Evolutionary conservation across 2,113 vertebrate species (phyloP).

Genomic region (Notothenia rossii): DNA sequence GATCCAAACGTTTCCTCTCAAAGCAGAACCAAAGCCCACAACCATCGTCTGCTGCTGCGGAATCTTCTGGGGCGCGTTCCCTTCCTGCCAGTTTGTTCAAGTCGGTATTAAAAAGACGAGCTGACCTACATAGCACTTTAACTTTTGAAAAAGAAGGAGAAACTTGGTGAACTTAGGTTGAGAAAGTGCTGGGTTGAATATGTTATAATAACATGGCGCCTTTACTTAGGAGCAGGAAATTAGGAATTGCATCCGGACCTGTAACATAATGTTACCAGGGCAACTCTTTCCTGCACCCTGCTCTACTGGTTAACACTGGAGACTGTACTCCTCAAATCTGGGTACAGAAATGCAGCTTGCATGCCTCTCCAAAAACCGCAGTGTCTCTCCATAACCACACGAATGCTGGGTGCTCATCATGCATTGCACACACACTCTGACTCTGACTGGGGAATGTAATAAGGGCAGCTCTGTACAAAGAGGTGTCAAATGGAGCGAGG

Average conservation of each 20-base stretch:
- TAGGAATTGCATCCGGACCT: conserved; percentile 4
- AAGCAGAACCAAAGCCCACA: conserved; percentile 80
- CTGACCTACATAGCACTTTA: conserved; percentile 81
- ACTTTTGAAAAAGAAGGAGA: conserved; percentile 54
- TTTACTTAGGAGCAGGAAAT: conserved; percentile 40
- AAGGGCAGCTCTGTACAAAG: conserved; percentile 60
- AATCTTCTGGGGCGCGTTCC: conserved; percentile 72
- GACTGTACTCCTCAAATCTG: conserved; percentile 13
- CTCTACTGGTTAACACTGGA: conserved; percentile 25
- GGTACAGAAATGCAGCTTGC: conserved; percentile 42
- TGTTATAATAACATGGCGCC: conserved; percentile 23
- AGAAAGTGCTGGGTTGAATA: conserved; percentile 32
- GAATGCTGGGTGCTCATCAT: conserved; percentile 39
- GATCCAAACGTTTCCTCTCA: conserved; percentile 78
- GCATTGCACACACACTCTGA: conserved; percentile 32
- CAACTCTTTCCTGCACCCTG: neutral
- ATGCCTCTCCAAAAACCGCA: conserved; percentile 55
- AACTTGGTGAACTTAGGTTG: conserved; percentile 74
- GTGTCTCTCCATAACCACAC: conserved; percentile 44
- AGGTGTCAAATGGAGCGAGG: conserved; percentile 68
- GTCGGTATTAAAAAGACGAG: conserved; percentile 75
- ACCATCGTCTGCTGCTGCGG: conserved; percentile 65
- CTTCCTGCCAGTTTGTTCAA: conserved; percentile 81
- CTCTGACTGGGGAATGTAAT: conserved; percentile 49
- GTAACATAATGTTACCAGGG: neutral